Evolutionary conservation across 2,888 invertebrate species (phyloP), one percentile per base, ranked within the genome.

Genomic region (Nesidiocoris tenuis): DNA sequence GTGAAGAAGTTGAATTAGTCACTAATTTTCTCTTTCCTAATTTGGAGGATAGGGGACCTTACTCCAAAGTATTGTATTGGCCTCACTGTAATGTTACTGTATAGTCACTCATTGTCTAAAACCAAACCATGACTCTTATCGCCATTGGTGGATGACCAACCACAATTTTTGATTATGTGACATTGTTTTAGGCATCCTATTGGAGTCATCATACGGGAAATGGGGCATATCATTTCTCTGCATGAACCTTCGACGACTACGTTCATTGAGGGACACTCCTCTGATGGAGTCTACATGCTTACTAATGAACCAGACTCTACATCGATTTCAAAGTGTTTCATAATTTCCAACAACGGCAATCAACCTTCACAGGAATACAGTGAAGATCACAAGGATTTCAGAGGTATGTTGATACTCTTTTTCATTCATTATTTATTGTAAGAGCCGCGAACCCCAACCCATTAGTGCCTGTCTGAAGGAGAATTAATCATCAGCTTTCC

Each of bases 341-440:
- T 89, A 18, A 84, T 90, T 71, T 88, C 87, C 1, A 86, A 90
- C 76, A 89, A 90, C 82, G 85, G 88, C n/a, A 71, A 61, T n/a
- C 71, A 71, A 23, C 18, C 22, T 71, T 18, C 22, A 19, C 61
- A n/a, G 17, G 71, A 71, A 1, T 17, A 17, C 7, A 70, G 23
- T 57, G 70, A 70, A 17, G 19, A 19, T n/a, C 1, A 9, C 1
- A 59, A 70, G 22, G 18, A 56, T 22, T 55, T 24, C 5, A 59
- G 19, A 67, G 67, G 67, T 67, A 67, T 61, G 21, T 61, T 2
- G 22, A 18, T 2, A 7, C 21, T 59, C 12, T n/a, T n/a, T n/a
- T n/a, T n/a, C n/a, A n/a, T n/a, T n/a, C n/a, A n/a, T n/a, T n/a
- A n/a, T n/a, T n/a, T n/a, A n/a, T n/a, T n/a, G n/a, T n/a, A n/a